A percentile compares a stretch with the other conserved stretches of the same genome.
These are phyloP conservation scores for Crotalus viridis DNA, from an alignment of 2,113 vertebrate species.

Conservation along the genomic window DNA sequence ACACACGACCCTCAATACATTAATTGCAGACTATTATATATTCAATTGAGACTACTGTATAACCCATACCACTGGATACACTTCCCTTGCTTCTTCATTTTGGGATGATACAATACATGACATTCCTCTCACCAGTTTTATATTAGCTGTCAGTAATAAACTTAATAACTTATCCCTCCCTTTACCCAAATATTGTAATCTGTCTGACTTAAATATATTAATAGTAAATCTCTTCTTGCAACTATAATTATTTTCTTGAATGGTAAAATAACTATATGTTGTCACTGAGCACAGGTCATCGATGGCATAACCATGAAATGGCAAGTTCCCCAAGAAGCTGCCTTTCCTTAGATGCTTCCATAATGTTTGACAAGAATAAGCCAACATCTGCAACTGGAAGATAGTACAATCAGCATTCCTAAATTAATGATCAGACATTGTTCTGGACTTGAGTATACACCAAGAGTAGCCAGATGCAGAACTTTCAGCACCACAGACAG, in stretches of 20 bases:
- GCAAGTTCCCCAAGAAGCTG: not conserved
- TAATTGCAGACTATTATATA: constrained; percentile 14
- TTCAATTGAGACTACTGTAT: not conserved
- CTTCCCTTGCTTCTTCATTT: not conserved
- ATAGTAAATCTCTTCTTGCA: constrained; percentile 4
- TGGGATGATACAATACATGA: not conserved
- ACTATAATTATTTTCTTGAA: not conserved
- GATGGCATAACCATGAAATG: not conserved
- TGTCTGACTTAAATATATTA: not conserved
- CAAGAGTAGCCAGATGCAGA: not conserved
- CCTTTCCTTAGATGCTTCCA: not conserved
- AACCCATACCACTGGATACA: not conserved
- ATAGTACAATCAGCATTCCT: not conserved
- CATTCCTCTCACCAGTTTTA: not conserved
- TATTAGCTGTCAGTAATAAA: constrained; percentile 17
- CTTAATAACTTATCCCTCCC: constrained; percentile 17
- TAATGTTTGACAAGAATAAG: not conserved
- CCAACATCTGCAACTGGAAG: no score
- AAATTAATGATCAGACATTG: not conserved
- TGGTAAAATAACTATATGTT: not conserved
- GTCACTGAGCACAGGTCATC: not conserved
- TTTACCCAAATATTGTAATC: not conserved
- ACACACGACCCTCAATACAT: not conserved
- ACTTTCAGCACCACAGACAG: not conserved
- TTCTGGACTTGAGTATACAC: not conserved